Conservation (phyloP, 2,888 invertebrate species). For the Agriopis aurantiaria region DNA sequence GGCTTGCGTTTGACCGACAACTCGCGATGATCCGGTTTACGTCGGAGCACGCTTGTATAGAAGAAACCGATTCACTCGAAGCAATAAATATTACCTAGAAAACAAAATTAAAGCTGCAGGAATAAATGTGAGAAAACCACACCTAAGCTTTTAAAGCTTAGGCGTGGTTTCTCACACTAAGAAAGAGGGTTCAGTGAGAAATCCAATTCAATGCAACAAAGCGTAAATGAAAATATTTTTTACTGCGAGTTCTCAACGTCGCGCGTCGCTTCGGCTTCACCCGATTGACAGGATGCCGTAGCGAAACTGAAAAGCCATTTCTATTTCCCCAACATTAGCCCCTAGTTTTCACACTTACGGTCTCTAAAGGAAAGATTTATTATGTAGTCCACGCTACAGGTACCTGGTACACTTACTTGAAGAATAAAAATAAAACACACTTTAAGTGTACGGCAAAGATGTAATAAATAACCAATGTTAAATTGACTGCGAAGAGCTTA, state of each 20-base stretch:
- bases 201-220: not conserved
- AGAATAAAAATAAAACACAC: slow-evolving; percentile 72
- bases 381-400: slow-evolving; percentile 62
- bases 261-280: not conserved
- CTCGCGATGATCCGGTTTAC: no score
- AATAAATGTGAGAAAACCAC: no score
- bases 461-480: slow-evolving; percentile 82
- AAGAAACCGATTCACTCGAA: no score
- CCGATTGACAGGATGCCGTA: slow-evolving; percentile 35
- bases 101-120: no score
- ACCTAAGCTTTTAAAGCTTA: no score
- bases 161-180: no score
- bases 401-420: slow-evolving; percentile 63
- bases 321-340: slow-evolving; percentile 66
- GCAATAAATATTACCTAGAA: no score
- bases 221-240: not conserved
- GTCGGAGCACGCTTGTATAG: no score
- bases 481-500: slow-evolving; percentile 82
- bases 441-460: slow-evolving; percentile 75
- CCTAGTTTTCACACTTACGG: slow-evolving; percentile 70
- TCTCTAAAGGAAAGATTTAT: slow-evolving; percentile 68
- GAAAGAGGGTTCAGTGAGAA: no score
- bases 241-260: not conserved
- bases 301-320: slow-evolving; percentile 53
- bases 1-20: no score